Evolutionary conservation across 30 jellyfish, hydroid and myxozoan species (phyloP), one percentile per base, ranked within the genome.

Genomic region (Phacellophora camtschatica): DNA sequence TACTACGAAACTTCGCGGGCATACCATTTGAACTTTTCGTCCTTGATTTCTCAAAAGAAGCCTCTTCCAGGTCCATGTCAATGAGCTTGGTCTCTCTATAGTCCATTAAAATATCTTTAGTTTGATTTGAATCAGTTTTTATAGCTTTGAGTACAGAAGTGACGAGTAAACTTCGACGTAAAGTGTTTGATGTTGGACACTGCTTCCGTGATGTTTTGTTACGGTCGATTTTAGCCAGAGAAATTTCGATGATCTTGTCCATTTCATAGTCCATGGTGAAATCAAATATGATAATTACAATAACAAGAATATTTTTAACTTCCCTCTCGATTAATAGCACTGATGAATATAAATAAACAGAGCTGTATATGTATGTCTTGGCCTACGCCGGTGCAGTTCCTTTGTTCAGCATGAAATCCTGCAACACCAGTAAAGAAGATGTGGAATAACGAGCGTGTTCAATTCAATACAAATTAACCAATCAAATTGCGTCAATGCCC

Each of bases 171-270:
- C 56, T 84, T 56, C 95, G 86, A 31, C 73, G 95, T 20, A 84
- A 73, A 42, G 78, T 71, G 75, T 77, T 84, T 70, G 77, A 66
- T 8, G 84, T 50, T 20, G 81, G 28, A 5, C 84, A 12, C 37
- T 67, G 87, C 34, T 72, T 71, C 83, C 95, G 81, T 59, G 88
- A 37, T 20, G 84, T 24, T 27, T 72, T 84, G 53, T 59, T 48
- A 9, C 84, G 95, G 48, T 84, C 95, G 59, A 84, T 69, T 73
- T 84, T 84, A 12, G 85, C 83, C 71, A 84, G 75, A 10, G 95
- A 84, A 23, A 84, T 71, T 49, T 84, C 86, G 16, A 84, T 35
- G 54, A 84, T 71, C 55, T 43, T 46, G 43, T 49, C 72, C 31
- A 85, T 36, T 46, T 42, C 88, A 73, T 71, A 71, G 36, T 84